phyloP scores from a whole-genome alignment of 2,888 invertebrate genomes.

The Nymphalis c-album region DNA sequence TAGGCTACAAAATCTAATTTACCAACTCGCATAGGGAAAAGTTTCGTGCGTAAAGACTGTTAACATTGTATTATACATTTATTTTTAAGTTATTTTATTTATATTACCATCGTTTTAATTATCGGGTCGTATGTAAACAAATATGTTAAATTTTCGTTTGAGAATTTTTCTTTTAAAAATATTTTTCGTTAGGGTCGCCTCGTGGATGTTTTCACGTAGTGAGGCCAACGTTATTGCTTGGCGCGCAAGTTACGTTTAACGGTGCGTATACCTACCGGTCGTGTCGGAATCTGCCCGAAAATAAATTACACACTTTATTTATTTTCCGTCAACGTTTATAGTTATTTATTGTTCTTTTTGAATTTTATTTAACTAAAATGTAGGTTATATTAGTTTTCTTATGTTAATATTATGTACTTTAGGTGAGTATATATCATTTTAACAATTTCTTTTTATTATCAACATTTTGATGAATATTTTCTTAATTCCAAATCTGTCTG shows the following conservation, averaged over 20 bases:
- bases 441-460: too few relatives aligned
- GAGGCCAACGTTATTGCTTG: slow-evolving; percentile 21
- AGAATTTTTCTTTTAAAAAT: slow-evolving; percentile 25
- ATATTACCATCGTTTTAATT: slow-evolving; percentile 20
- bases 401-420: not conserved
- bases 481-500: too few relatives aligned
- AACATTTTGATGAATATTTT: too few relatives aligned
- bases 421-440: not conserved
- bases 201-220: slow-evolving; percentile 30
- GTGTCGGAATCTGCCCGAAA: slow-evolving; percentile 28
- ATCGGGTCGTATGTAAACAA: slow-evolving; percentile 14
- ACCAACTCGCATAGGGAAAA: not conserved
- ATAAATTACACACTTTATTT: slow-evolving; percentile 19
- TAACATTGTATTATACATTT: slow-evolving; percentile 31
- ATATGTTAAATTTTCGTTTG: slow-evolving; percentile 14
- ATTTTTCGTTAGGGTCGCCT: slow-evolving; percentile 11
- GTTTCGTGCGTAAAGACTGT: slow-evolving; percentile 39
- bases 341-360: slow-evolving; percentile 2
- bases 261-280: slow-evolving; percentile 18
- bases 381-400: not conserved
- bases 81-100: slow-evolving; percentile 34
- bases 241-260: slow-evolving; percentile 20
- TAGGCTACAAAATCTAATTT: too few relatives aligned
- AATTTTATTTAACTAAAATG: slow-evolving; percentile 12
- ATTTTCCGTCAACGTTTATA: slow-evolving; percentile 8